A percentile compares a stretch with the other conserved stretches of the same genome.
phyloP scores from a whole-genome alignment of 2,888 invertebrate genomes.

The Lasioglossum malachurum region DNA sequence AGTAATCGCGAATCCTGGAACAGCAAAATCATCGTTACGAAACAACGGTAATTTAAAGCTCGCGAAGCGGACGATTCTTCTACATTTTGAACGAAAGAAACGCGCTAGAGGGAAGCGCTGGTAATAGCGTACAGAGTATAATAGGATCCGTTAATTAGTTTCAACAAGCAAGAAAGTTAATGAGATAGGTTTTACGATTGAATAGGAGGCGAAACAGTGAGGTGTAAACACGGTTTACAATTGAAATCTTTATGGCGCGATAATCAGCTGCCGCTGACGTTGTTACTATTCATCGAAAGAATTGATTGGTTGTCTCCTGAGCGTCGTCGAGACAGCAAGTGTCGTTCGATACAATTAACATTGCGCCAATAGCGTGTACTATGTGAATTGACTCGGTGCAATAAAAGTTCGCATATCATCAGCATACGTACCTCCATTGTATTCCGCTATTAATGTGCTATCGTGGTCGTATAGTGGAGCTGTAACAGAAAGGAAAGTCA shows the following conservation, averaged over 20 bases:
- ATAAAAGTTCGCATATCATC: constrained; percentile 45
- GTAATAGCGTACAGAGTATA: neutral
- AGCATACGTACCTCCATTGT: constrained; percentile 78
- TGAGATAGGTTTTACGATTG: constrained; percentile 4
- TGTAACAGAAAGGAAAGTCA: constrained; percentile 72
- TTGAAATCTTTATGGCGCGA: constrained; percentile 5
- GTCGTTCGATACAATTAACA: constrained; percentile 59
- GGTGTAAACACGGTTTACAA: neutral
- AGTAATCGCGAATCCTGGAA: neutral
- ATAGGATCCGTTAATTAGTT: constrained; percentile 5
- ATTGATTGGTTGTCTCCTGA: constrained; percentile 47
- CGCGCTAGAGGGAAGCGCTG: neutral
- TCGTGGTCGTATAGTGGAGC: constrained; percentile 84
- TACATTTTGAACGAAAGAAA: neutral
- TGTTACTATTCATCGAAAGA: constrained; percentile 53
- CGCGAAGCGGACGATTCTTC: neutral
- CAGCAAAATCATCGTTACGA: neutral
- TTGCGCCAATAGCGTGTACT: constrained; percentile 32
- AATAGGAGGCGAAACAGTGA: too few species aligned
- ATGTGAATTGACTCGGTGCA: constrained; percentile 50
- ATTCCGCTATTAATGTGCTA: constrained; percentile 83
- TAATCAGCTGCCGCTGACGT: constrained; percentile 3
- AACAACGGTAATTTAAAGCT: neutral
- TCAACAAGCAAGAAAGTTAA: neutral
- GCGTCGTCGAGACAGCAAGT: constrained; percentile 37